A percentile compares a stretch with the other conserved stretches of the same genome.
Conservation (phyloP, 2,888 invertebrate genomes). For the Philereme vetulata region DNA sequence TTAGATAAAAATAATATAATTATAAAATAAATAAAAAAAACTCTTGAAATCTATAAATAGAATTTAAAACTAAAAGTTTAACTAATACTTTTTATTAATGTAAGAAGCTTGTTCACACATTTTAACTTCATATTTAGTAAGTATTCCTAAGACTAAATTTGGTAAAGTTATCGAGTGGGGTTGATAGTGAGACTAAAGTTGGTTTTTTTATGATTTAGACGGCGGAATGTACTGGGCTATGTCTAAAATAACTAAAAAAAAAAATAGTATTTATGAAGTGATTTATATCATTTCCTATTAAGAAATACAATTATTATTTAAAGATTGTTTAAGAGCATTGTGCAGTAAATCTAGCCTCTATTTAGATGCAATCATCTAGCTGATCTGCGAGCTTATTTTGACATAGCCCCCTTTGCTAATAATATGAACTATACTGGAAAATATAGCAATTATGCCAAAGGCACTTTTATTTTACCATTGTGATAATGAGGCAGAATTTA, state of each 20-base stretch:
- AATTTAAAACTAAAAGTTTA: slow-evolving; percentile 81
- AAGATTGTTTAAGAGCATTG: too few species aligned
- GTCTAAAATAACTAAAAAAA: slow-evolving; percentile 11
- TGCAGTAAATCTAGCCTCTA: too few species aligned
- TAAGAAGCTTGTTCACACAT: slow-evolving; percentile 84
- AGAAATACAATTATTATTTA: too few species aligned
- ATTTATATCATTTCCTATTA: too few species aligned
- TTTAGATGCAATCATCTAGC: too few species aligned
- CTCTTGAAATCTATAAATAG: slow-evolving; percentile 83
- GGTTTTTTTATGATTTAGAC: slow-evolving; percentile 53
- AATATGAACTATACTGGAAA: slow-evolving; percentile 29
- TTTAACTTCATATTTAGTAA: slow-evolving; percentile 82
- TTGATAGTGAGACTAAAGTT: slow-evolving; percentile 65
- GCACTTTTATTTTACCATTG: slow-evolving; percentile 66
- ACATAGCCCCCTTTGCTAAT: slow-evolving; percentile 36
- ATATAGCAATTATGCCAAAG: slow-evolving; percentile 63
- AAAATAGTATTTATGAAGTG: too few species aligned
- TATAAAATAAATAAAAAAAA: slow-evolving; percentile 68
- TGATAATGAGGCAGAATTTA: slow-evolving; percentile 56
- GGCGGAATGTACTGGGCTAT: slow-evolving; percentile 42
- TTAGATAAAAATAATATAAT: slow-evolving; percentile 80
- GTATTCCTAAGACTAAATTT: slow-evolving; percentile 70
- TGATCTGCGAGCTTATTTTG: slow-evolving; percentile 7
- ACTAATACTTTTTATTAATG: slow-evolving; percentile 81
- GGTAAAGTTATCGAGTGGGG: slow-evolving; percentile 57